These are phyloP conservation scores for Aphis craccivora DNA, from an alignment of 1,140 invertebrate species.

Conservation along the genomic window DNA sequence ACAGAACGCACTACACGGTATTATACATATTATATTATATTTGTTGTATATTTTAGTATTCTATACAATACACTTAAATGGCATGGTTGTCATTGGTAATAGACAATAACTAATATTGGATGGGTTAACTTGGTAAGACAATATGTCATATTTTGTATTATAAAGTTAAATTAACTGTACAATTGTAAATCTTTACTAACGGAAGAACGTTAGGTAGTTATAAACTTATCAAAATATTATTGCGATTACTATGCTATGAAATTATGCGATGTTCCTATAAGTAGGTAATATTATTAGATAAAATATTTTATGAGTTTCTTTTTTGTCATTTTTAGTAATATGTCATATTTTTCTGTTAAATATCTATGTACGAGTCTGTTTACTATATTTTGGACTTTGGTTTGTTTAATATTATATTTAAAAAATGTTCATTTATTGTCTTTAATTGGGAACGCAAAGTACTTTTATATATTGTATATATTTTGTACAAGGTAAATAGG, in stretches of 20 bases:
- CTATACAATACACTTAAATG: too few relatives aligned
- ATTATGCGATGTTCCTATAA: neutral
- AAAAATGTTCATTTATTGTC: neutral
- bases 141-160: neutral
- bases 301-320: neutral
- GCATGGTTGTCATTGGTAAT: neutral
- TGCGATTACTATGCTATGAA: neutral
- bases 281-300: neutral
- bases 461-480: neutral
- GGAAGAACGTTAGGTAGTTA: too few relatives aligned
- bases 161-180: neutral
- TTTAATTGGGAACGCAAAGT: too few relatives aligned
- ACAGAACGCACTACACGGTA: neutral
- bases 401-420: neutral
- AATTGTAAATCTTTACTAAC: neutral
- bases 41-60: neutral
- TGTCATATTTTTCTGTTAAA: neutral
- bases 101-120: neutral
- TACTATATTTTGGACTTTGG: neutral
- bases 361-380: neutral
- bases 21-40: neutral
- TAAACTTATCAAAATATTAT: neutral
- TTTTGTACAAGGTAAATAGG: neutral
- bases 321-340: neutral
- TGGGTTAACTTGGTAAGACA: neutral